phyloP scores from a whole-genome alignment of 1,140 invertebrate species.

The Caerostris darwini region DNA sequence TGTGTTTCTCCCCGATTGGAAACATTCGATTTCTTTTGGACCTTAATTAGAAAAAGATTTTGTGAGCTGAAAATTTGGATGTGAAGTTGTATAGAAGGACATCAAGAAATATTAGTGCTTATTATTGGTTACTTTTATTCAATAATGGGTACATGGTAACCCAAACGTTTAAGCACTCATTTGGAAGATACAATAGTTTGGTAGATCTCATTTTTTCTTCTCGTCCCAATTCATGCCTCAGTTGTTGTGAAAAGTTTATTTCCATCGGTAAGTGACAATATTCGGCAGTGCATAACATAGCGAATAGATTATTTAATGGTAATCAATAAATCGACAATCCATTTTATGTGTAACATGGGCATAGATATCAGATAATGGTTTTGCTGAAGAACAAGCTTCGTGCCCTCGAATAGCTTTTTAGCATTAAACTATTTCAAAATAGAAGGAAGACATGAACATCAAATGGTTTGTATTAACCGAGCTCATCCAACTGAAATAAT shows the following conservation, averaged over 20 bases:
- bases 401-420: constrained; percentile 13
- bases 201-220: background rate
- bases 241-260: constrained; percentile 36
- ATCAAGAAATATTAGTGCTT: background rate
- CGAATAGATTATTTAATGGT: constrained; percentile 56
- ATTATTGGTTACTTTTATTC: background rate
- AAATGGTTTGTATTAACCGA: constrained; percentile 18
- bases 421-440: constrained; percentile 17
- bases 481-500: background rate
- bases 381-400: background rate
- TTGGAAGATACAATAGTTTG: constrained; percentile 32
- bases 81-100: background rate
- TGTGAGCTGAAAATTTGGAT: background rate
- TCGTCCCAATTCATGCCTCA: background rate
- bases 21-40: background rate
- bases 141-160: background rate
- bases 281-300: constrained; percentile 10
- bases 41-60: background rate
- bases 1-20: background rate
- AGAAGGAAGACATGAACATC: background rate
- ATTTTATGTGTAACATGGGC: constrained; percentile 23
- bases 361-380: constrained; percentile 52
- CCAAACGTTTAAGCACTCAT: constrained; percentile 27
- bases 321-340: constrained; percentile 64
- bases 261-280: background rate